phyloP scores from a whole-genome alignment of 2,888 invertebrate species.

The Drosophila rubida region DNA sequence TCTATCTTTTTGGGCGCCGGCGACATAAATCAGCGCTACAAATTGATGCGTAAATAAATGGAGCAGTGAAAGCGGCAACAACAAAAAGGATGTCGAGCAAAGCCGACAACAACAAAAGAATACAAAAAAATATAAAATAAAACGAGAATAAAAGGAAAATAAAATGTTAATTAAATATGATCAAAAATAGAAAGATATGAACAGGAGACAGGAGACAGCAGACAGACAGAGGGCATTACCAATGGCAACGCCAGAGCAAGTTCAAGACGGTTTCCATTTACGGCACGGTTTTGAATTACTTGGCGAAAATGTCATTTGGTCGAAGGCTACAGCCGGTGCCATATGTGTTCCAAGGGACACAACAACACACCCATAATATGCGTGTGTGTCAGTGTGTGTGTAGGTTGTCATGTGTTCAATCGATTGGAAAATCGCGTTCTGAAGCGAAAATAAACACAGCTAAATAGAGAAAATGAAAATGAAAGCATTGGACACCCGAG shows the following conservation, averaged over 20 bases:
- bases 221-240: slow-evolving; percentile 11
- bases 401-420: slow-evolving; percentile 75
- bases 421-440: slow-evolving; percentile 79
- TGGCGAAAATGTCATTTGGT: slow-evolving; percentile 36
- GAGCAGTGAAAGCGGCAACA: slow-evolving; percentile 26
- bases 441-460: slow-evolving; percentile 79
- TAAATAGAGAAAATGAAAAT: slow-evolving; percentile 71
- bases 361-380: background rate
- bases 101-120: background rate
- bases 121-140: background rate
- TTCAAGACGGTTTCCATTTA: slow-evolving; percentile 49
- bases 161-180: slow-evolving; percentile 73
- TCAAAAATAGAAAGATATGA: slow-evolving; percentile 66
- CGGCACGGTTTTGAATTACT: slow-evolving; percentile 54
- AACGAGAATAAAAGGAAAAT: slow-evolving; percentile 30
- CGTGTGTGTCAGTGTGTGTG: slow-evolving; percentile 31
- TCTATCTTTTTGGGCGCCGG: slow-evolving; percentile 36
- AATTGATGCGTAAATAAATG: slow-evolving; percentile 78
- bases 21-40: slow-evolving; percentile 76
- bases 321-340: slow-evolving; percentile 44
- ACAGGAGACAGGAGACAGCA: slow-evolving; percentile 5
- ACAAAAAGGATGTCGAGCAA: slow-evolving; percentile 53
- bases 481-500: slow-evolving; percentile 38
- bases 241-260: no score
- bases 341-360: slow-evolving; percentile 45